Conservation (phyloP, 2,797 vertebrate species). For the Trachurus trachurus region DNA sequence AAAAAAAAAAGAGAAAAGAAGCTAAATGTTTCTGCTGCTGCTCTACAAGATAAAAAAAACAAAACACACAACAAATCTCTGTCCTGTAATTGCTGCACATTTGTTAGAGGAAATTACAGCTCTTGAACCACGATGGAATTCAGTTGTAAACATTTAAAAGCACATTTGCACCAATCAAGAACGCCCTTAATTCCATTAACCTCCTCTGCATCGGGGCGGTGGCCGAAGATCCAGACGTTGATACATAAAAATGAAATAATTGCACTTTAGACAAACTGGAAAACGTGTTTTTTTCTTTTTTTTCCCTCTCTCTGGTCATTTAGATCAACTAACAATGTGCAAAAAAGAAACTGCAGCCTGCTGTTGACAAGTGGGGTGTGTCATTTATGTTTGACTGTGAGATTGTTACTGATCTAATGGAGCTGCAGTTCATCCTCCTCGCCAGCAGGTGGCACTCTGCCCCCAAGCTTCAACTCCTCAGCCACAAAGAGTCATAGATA, state of each 20-base stretch:
- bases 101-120: background rate
- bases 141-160: background rate
- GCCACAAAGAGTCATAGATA: background rate
- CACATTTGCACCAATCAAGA: background rate
- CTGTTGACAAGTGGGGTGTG: too few species aligned
- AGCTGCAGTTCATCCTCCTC: constrained; percentile 7
- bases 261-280: background rate
- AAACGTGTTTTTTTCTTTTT: background rate
- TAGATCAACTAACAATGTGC: background rate
- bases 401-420: background rate
- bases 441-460: constrained; percentile 59
- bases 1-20: background rate
- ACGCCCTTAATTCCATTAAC: background rate
- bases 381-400: background rate
- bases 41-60: background rate
- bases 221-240: background rate
- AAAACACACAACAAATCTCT: background rate
- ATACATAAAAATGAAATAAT: background rate
- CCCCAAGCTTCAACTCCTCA: constrained; percentile 15
- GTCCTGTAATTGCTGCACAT: background rate
- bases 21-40: constrained; percentile 2
- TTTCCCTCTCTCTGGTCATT: background rate
- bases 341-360: background rate
- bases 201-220: background rate
- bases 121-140: background rate